Conservation (phyloP, 2,888 invertebrate species). For the Branchipolynoe longqiensis region DNA sequence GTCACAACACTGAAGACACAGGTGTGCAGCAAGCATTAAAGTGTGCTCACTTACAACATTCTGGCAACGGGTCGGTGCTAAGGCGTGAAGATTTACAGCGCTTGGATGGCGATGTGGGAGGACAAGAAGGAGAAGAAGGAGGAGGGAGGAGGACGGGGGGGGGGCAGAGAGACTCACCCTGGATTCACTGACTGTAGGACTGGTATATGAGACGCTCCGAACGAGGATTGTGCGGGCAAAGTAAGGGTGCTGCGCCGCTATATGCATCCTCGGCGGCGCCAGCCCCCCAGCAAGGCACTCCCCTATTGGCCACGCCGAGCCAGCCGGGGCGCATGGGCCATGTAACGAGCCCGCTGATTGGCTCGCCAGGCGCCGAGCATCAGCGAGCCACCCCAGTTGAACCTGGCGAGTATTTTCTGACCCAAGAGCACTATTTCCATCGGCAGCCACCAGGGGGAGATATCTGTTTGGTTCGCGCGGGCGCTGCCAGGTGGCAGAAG, state of each 20-base stretch:
- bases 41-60: no score
- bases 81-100: no score
- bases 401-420: not conserved
- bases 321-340: not conserved
- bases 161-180: not conserved
- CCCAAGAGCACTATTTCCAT: slow-evolving; percentile 1
- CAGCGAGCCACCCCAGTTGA: not conserved
- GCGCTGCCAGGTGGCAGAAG: no score
- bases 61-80: no score
- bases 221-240: slow-evolving; percentile 28
- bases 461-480: no score
- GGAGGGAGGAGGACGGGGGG: not conserved
- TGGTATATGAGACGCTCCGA: slow-evolving; percentile 31
- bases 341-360: not conserved
- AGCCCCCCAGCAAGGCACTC: not conserved
- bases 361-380: not conserved
- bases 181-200: not conserved
- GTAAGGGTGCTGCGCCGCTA: not conserved
- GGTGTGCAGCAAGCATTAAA: no score
- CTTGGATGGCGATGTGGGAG: not conserved
- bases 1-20: no score
- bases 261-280: not conserved
- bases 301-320: not conserved
- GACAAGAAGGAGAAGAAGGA: not conserved
- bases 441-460: not conserved